Percentiles rank a stretch among this genome's conserved stretches.
phyloP scores from a whole-genome alignment of 2,113 vertebrate genomes.

The Egretta garzetta region DNA sequence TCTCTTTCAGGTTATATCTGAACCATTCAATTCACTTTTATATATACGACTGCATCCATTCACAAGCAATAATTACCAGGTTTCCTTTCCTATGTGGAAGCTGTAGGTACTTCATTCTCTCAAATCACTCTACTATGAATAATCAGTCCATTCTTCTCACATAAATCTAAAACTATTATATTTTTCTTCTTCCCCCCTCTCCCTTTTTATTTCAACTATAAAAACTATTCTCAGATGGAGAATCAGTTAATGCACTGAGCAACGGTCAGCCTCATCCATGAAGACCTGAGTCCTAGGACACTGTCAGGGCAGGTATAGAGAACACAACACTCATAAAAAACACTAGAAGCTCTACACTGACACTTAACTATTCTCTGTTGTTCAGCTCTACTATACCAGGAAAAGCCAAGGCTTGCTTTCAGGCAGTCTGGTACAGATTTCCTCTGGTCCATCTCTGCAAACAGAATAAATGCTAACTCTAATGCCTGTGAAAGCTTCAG shows the following conservation, averaged over 20 bases:
- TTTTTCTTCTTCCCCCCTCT: no score
- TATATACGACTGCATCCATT: neutral
- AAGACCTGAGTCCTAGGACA: neutral
- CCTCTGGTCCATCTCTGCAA: neutral
- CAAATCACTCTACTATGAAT: neutral
- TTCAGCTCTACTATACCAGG: neutral
- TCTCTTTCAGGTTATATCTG: neutral
- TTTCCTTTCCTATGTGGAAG: neutral
- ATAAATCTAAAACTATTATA: no score
- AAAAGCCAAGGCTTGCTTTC: neutral
- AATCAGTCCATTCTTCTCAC: neutral
- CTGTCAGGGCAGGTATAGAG: neutral
- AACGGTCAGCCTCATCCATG: neutral
- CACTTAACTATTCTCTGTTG: neutral
- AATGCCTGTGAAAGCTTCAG: neutral
- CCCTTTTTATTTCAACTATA: neutral
- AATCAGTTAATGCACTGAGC: neutral
- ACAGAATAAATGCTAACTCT: neutral
- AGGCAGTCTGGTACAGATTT: neutral
- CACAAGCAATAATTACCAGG: neutral
- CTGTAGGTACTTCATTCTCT: neutral
- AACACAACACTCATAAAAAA: neutral
- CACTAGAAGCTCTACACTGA: neutral
- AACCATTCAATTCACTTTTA: neutral
- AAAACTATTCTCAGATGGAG: neutral